Percentiles rank a stretch among this genome's conserved stretches.
phyloP scores from a whole-genome alignment of 2,797 vertebrate species.

The Hydrophis major region DNA sequence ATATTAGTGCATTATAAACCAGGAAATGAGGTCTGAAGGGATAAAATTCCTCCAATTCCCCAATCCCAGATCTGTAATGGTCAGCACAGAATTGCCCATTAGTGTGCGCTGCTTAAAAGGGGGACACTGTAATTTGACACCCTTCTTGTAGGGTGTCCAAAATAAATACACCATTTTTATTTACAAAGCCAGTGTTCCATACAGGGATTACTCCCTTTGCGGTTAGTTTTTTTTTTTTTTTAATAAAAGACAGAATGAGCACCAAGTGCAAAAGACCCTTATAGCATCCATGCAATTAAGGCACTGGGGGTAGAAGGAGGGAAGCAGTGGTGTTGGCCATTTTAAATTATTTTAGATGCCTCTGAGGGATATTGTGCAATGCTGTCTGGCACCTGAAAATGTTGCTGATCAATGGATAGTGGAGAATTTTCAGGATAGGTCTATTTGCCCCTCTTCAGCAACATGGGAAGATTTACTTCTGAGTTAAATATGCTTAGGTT shows the following conservation, averaged over 20 bases:
- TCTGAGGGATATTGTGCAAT: not conserved
- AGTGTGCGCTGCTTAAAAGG: not conserved
- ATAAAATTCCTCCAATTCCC: not conserved
- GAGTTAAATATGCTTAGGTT: not conserved
- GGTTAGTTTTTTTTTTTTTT: not conserved
- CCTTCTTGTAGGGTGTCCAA: not conserved
- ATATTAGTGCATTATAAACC: slow-evolving; percentile 30
- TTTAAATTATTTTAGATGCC: not conserved
- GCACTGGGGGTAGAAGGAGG: slow-evolving; percentile 4
- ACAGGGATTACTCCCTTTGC: slow-evolving; percentile 19
- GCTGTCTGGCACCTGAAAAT: not conserved
- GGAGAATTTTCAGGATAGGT: not conserved
- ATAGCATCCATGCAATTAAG: slow-evolving; percentile 28
- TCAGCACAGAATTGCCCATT: not conserved
- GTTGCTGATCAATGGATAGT: not conserved
- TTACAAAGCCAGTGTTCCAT: slow-evolving; percentile 11
- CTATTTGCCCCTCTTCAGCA: not conserved
- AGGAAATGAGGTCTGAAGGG: not conserved
- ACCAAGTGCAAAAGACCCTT: slow-evolving; percentile 2
- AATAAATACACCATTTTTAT: slow-evolving; percentile 23
- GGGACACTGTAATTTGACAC: not conserved
- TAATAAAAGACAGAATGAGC: not conserved
- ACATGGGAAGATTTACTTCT: not conserved
- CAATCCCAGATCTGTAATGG: not conserved
- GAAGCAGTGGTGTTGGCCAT: not conserved